Base-by-base conservation (phyloP, 2,888 invertebrate genomes). In the Drosophila meridionalis region DNA sequence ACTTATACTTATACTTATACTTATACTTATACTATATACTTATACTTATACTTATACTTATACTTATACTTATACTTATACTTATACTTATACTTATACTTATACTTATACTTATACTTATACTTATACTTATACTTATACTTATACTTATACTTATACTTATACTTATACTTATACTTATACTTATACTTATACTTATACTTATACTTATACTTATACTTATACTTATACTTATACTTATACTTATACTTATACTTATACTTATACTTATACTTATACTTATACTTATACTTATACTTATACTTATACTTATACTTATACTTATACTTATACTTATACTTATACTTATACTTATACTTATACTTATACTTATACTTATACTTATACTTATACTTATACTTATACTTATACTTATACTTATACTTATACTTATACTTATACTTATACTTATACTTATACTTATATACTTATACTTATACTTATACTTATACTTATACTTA, bases 1-100 rank as follows among this genome's bases (percentile, higher is more conserved):
- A 45, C 45, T 45, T 45, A 45, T 45, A 45, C 45, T 45, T 45
- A 45, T 45, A 45, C 45, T 45, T 45, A 45, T 45, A 45, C 45
- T 45, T 45, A 45, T 45, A 45, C 45, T 45, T 45, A 45, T 45
- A 45, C 45, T 45, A n/a, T 45, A 45, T 45, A 45, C 45, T 45
- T 45, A 45, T 45, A 45, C 45, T 45, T 45, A 45, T 45, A 26
- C 20, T 45, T 45, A 45, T 45, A 45, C 45, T 45, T 45, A 45
- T 45, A 45, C 45, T 45, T 45, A 45, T 45, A 45, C 45, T 45
- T 45, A 45, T 45, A 45, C 45, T 45, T 26, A 45, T 45, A 45
- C 45, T 45, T 45, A 45, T 45, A 45, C 45, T 45, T 45, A 45
- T 45, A 45, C 45, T 45, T 45, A 45, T 45, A 45, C 45, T 45